phyloP scores from a whole-genome alignment of 2,797 vertebrate species.

The Xiphophorus birchmanni region DNA sequence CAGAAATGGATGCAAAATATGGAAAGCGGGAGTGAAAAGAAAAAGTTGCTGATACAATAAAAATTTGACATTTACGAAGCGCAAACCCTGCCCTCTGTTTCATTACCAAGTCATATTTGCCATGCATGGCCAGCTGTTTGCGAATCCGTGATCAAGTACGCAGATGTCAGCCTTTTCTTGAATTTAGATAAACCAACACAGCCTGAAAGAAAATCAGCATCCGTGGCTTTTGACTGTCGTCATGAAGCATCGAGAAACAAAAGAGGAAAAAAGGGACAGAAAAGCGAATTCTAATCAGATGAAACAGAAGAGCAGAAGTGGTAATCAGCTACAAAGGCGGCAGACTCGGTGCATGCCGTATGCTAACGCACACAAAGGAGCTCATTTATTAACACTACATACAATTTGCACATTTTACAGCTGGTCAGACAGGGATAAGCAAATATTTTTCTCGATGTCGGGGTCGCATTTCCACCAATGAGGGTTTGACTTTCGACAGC shows the following conservation, averaged over 20 bases:
- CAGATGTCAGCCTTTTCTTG: slow-evolving; percentile 35
- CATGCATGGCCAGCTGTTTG: slow-evolving; percentile 51
- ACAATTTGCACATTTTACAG: slow-evolving; percentile 51
- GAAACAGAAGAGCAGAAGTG: slow-evolving; percentile 48
- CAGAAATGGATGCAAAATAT: slow-evolving; percentile 20
- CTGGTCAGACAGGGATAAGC: slow-evolving; percentile 12
- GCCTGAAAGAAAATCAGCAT: slow-evolving; percentile 44
- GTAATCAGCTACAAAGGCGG: slow-evolving; percentile 53
- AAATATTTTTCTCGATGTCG: slow-evolving; percentile 9
- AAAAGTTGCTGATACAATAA: slow-evolving; percentile 46
- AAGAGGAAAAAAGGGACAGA: slow-evolving; percentile 17
- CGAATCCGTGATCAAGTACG: slow-evolving; percentile 48
- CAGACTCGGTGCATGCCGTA: slow-evolving; percentile 14
- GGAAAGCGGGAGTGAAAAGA: too few species aligned
- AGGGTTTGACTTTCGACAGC: neutral
- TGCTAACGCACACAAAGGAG: slow-evolving; percentile 30
- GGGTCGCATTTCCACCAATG: neutral
- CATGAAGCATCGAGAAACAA: slow-evolving; percentile 8
- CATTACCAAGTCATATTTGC: slow-evolving; percentile 55
- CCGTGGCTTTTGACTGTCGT: slow-evolving; percentile 24
- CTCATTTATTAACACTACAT: slow-evolving; percentile 64
- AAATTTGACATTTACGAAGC: slow-evolving; percentile 60
- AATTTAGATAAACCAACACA: slow-evolving; percentile 30
- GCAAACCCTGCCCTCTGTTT: slow-evolving; percentile 45
- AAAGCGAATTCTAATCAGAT: slow-evolving; percentile 60